Conservation (phyloP, 2,888 invertebrate species). For the Linyphia triangularis region DNA sequence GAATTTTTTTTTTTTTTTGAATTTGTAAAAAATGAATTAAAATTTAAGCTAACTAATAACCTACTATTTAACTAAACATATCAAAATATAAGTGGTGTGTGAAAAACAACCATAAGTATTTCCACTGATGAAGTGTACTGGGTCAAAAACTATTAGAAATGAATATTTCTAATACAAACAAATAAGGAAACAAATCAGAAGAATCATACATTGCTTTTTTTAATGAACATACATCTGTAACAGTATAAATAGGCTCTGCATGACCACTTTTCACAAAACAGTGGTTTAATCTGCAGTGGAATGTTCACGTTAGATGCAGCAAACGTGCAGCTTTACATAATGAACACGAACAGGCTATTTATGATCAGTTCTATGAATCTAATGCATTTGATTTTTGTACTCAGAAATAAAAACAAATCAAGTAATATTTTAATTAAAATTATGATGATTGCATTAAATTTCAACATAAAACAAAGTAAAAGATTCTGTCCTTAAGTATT, state of each 20-base stretch:
- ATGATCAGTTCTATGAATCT: constrained; percentile 41
- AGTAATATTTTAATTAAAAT: background rate
- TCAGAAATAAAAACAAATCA: constrained; percentile 46
- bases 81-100: too few relatives aligned
- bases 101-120: too few relatives aligned
- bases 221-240: constrained; percentile 66
- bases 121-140: too few relatives aligned
- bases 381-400: constrained; percentile 58
- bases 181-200: background rate
- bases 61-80: too few relatives aligned
- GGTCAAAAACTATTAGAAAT: too few relatives aligned
- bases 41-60: too few relatives aligned
- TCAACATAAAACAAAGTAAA: background rate
- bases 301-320: constrained; percentile 52
- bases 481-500: background rate
- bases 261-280: constrained; percentile 36
- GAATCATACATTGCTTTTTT: constrained; percentile 47
- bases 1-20: too few relatives aligned
- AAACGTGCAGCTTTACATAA: constrained; percentile 27
- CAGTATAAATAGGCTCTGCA: constrained; percentile 66
- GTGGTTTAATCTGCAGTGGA: constrained; percentile 58
- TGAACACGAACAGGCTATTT: constrained; percentile 43
- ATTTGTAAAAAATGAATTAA: too few relatives aligned
- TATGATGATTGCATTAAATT: constrained; percentile 1
- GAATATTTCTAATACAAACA: too few relatives aligned